Evolutionary conservation across 2,888 invertebrate genomes (phyloP).

Genomic region (Cephus rjabovi): DNA sequence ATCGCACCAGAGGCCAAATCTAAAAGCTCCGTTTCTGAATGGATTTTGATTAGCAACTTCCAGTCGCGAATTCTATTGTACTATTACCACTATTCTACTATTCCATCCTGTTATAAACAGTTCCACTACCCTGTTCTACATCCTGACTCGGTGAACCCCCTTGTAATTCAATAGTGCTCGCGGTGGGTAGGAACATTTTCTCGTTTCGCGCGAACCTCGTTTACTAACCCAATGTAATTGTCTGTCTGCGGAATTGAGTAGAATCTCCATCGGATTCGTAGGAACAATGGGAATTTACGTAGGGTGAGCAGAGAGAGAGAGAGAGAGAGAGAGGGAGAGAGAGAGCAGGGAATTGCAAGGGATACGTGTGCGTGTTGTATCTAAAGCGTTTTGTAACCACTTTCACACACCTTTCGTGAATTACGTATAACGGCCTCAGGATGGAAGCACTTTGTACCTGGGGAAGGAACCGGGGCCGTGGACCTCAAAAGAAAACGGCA

Average conservation of each 20-base stretch:
- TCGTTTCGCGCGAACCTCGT: neutral
- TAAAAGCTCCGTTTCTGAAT: neutral
- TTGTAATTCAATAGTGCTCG: neutral
- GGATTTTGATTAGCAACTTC: neutral
- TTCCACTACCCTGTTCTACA: neutral
- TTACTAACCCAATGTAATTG: neutral
- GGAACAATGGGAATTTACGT: neutral
- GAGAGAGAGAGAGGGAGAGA: neutral
- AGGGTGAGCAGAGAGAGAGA: neutral
- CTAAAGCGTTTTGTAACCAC: neutral
- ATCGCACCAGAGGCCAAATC: neutral
- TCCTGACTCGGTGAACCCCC: neutral
- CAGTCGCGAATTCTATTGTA: neutral
- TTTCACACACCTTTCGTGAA: constrained; percentile 29
- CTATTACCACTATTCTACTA: neutral
- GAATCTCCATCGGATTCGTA: neutral
- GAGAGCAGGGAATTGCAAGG: neutral
- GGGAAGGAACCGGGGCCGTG: neutral
- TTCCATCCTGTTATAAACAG: neutral
- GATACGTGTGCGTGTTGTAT: neutral
- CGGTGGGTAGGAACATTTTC: neutral
- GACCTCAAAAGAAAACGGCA: neutral
- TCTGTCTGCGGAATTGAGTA: neutral
- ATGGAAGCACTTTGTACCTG: neutral
- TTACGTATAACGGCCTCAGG: constrained; percentile 13